Conservation (phyloP, 2,888 invertebrate genomes). For the Drosophila tripunctata region DNA sequence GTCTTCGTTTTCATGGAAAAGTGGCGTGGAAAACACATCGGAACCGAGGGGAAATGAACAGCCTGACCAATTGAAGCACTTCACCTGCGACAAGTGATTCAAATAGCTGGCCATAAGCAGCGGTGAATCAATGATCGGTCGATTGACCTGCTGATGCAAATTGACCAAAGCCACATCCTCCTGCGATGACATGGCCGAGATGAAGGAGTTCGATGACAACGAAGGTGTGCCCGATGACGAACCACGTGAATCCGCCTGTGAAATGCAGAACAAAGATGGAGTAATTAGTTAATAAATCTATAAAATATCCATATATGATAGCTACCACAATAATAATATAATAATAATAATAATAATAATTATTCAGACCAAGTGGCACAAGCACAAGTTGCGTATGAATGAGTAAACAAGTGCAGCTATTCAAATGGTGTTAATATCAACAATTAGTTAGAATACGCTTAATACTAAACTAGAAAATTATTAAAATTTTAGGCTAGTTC, state of each 20-base stretch:
- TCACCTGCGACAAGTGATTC: constrained; percentile 94
- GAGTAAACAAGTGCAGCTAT: constrained; percentile 16
- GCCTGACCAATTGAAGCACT: constrained; percentile 89
- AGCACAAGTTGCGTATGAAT: constrained; percentile 28
- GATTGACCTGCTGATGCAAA: constrained; percentile 96
- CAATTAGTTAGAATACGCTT: constrained; percentile 23
- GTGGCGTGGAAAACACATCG: constrained; percentile 91
- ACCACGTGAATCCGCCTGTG: constrained; percentile 83
- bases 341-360: no score
- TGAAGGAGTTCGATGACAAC: constrained; percentile 93
- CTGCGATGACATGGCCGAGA: constrained; percentile 95
- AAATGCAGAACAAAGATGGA: constrained; percentile 34
- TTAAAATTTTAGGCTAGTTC: constrained; percentile 47
- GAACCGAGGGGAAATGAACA: constrained; percentile 89
- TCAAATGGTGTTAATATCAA: background rate
- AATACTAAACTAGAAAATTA: constrained; percentile 43
- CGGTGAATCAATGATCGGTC: constrained; percentile 96
- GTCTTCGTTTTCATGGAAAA: constrained; percentile 91
- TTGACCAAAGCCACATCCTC: constrained; percentile 96
- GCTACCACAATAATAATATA: constrained; percentile 54
- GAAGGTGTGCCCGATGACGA: constrained; percentile 92
- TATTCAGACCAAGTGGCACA: constrained; percentile 43
- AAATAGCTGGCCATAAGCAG: constrained; percentile 97
- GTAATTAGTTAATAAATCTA: background rate
- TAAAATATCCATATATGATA: background rate